Evolutionary conservation across 2,113 vertebrate species (phyloP), one percentile per base, ranked within the genome.

Genomic region (Cebidichthys violaceus): DNA sequence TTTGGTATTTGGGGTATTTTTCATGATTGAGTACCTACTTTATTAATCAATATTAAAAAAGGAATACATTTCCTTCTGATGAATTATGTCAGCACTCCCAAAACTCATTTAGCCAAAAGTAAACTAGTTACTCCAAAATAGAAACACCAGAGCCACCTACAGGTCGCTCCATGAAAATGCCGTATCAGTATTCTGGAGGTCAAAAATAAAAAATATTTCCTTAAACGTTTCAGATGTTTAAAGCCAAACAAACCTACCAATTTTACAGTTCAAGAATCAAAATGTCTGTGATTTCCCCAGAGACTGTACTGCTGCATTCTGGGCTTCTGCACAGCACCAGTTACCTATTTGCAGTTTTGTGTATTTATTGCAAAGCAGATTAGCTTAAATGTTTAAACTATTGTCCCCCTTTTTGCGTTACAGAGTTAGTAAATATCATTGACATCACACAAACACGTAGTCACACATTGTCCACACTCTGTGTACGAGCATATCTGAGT

Each of bases 131-230:
- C 41, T 77, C 10, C 47, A 69, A 27, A 6, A 18, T 81, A 59
- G 84, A 57, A 50, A 43, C 88, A 88, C n/a, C 39, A 76, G 90
- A 71, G 92, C 85, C 92, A 84, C 84, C 93, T 89, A 54, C 74
- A 81, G 92, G 79, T 43, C 18, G 1, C 54, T 33, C 22, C 14
- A 18, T 73, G 33, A 76, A 87, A 87, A 4, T 77, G 68, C 88
- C 60, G 27, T 66, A 55, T 20, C 88, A 67, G 39, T 70, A 57
- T 15, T 4, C 17, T 45, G 10, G 3, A 7, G n/a, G 22, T 66
- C 13, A 57, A 65, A 20, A 43, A 13, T 11, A 33, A 6, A 27
- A 27, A 39, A 55, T 24, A 27, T 60, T 45, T 35, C 15, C 20
- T 47, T 13, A 27, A 75, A 75, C 18, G 54, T 84, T 75, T 72